Conservation (phyloP, 2,888 invertebrate species). For the Cacoxenus indagator region DNA sequence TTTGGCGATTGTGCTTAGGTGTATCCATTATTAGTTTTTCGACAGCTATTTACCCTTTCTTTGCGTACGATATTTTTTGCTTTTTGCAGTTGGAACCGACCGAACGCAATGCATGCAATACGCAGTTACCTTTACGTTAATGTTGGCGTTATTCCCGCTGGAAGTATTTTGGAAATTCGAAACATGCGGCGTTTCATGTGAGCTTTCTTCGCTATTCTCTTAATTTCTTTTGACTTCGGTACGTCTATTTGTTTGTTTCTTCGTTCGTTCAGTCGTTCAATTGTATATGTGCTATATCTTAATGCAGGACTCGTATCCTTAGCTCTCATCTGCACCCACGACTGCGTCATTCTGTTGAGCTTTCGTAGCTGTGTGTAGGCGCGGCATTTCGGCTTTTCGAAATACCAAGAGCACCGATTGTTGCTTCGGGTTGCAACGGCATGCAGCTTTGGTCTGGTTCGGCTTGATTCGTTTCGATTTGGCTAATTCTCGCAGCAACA, state of each 20-base stretch:
- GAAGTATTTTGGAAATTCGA: conserved; percentile 16
- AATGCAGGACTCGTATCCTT: neutral
- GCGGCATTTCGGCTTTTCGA: neutral
- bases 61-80: too few species aligned
- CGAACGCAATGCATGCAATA: too few species aligned
- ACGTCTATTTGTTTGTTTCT: neutral
- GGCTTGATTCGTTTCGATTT: neutral
- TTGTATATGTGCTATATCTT: neutral
- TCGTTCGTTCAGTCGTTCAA: neutral
- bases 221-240: neutral
- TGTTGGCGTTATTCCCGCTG: neutral
- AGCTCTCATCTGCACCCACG: too few species aligned
- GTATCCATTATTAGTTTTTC: too few species aligned
- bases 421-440: too few species aligned
- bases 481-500: neutral
- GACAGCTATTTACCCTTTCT: too few species aligned
- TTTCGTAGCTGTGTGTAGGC: too few species aligned
- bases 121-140: neutral
- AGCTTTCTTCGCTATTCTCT: neutral
- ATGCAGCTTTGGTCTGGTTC: neutral
- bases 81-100: too few species aligned
- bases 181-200: conserved; percentile 6
- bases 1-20: too few species aligned
- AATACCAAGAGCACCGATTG: too few species aligned
- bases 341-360: too few species aligned